A percentile compares a stretch with the other conserved stretches of the same genome.
phyloP scores from a whole-genome alignment of 2,797 vertebrate genomes.

The Dendrocincla tyrannina region DNA sequence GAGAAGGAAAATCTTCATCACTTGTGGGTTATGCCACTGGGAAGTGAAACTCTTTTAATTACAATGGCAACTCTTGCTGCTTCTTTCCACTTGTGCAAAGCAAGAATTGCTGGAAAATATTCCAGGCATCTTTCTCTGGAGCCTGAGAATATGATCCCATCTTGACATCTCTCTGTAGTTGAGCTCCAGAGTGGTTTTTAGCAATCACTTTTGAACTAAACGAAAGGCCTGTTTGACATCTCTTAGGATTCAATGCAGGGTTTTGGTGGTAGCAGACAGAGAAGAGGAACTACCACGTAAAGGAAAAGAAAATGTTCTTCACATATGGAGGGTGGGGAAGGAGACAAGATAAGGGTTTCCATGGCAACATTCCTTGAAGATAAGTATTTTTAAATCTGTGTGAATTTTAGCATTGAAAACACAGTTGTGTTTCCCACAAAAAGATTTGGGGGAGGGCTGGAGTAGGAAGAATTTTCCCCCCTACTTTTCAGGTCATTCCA shows the following conservation, averaged over 20 bases:
- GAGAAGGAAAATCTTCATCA: not conserved
- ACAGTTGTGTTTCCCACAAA: conserved; percentile 75
- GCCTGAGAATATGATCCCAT: not conserved
- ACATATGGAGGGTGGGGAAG: conserved; percentile 66
- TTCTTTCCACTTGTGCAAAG: not conserved
- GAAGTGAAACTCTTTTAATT: not conserved
- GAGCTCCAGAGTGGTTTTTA: not conserved
- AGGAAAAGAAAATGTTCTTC: conserved; percentile 57
- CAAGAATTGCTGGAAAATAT: not conserved
- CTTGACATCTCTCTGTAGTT: not conserved
- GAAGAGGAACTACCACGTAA: conserved; percentile 65
- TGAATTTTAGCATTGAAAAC: conserved; percentile 78
- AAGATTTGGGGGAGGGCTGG: conserved; percentile 61
- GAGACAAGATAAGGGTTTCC: conserved; percentile 72
- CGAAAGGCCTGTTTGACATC: conserved; percentile 42
- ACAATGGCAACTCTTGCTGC: not conserved
- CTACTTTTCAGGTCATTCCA: conserved; percentile 52
- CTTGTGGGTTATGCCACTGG: not conserved
- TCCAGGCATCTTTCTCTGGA: not conserved
- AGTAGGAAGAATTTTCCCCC: conserved; percentile 35
- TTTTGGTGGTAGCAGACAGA: conserved; percentile 2
- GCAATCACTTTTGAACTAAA: conserved; percentile 24
- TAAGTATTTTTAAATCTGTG: conserved; percentile 81
- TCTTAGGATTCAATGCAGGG: conserved; percentile 25
- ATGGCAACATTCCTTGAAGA: conserved; percentile 77